Conservation (phyloP, 64 coral and sea anemone genomes). For the Orbicella faveolata region DNA sequence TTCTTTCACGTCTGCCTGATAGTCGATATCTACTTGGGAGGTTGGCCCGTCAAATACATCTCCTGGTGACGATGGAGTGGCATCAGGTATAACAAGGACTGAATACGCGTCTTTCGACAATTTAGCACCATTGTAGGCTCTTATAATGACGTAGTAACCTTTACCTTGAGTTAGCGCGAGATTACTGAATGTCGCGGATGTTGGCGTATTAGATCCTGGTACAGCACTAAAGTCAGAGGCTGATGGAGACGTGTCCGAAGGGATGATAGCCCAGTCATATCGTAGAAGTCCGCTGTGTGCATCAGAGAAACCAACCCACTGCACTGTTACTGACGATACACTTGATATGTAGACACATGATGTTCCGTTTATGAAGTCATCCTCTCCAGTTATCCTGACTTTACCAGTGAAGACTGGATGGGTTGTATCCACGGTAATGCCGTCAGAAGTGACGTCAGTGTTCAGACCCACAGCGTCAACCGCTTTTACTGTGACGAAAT, state of each 20-base stretch:
- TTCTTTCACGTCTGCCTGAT: constrained; percentile 43
- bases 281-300: constrained; percentile 59
- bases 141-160: constrained; percentile 46
- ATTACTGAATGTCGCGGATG: constrained; percentile 18
- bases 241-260: not conserved
- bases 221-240: constrained; percentile 18
- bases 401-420: constrained; percentile 68
- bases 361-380: constrained; percentile 37
- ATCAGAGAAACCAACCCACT: constrained; percentile 62
- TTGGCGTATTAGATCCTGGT: constrained; percentile 28
- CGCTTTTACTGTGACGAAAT: constrained; percentile 50
- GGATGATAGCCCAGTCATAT: constrained; percentile 50
- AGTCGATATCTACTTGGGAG: constrained; percentile 12
- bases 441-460: constrained; percentile 71
- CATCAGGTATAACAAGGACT: constrained; percentile 61
- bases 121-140: constrained; percentile 59
- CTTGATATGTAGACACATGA: constrained; percentile 57
- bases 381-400: constrained; percentile 36
- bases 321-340: not conserved
- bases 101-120: constrained; percentile 65
- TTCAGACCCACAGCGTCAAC: constrained; percentile 56
- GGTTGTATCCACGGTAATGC: constrained; percentile 64
- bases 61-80: constrained; percentile 48
- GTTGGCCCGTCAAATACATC: constrained; percentile 65
- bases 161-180: constrained; percentile 53